Percentiles rank a stretch among this genome's conserved stretches.
Evolutionary conservation across 2,113 vertebrate genomes (phyloP).

Genomic region (Alethe castanea): DNA sequence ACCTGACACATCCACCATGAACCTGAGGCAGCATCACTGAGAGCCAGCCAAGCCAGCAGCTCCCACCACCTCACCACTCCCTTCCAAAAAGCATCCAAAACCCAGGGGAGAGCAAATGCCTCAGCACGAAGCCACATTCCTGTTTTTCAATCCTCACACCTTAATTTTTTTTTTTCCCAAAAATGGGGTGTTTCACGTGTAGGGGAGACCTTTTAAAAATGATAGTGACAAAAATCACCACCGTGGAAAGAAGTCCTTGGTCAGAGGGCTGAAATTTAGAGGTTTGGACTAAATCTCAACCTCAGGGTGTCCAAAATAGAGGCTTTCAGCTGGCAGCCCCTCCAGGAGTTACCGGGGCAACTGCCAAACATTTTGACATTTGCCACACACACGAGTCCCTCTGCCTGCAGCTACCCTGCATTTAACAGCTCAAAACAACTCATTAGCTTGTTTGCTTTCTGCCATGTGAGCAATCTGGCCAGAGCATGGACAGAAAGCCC

Average conservation of each 20-base stretch:
- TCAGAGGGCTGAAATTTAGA: background rate
- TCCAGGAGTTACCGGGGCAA: conserved; percentile 23
- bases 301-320: background rate
- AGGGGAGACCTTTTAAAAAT: background rate
- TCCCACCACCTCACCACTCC: background rate
- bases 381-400: background rate
- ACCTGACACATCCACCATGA: fast-evolving
- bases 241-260: background rate
- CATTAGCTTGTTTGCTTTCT: conserved; percentile 36
- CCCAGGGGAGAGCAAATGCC: background rate
- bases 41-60: background rate
- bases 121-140: background rate
- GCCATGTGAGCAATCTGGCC: background rate
- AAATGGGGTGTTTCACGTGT: background rate
- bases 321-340: conserved; percentile 2
- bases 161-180: background rate
- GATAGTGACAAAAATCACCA: background rate
- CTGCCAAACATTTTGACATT: conserved; percentile 41
- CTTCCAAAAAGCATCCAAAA: background rate
- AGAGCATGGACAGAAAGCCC: background rate
- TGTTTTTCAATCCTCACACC: background rate
- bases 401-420: conserved; percentile 25
- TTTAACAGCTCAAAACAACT: conserved; percentile 35
- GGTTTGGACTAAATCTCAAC: background rate
- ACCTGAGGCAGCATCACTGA: background rate